Conservation (phyloP, 2,888 invertebrate genomes). For the Tipula unca region DNA sequence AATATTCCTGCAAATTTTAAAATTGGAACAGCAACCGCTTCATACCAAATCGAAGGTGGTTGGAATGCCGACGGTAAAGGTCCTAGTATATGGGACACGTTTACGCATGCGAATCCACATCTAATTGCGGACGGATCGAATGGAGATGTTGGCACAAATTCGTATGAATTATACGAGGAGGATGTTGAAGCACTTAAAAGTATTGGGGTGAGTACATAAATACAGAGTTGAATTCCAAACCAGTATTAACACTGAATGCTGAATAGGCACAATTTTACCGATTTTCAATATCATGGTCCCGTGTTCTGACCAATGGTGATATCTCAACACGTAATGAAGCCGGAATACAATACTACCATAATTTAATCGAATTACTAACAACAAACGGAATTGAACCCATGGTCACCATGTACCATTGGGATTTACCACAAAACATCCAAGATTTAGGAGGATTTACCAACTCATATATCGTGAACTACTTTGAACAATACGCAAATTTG, state of each 20-base stretch:
- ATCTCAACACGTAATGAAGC: slow-evolving; percentile 47
- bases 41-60: slow-evolving; percentile 50
- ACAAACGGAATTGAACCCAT: slow-evolving; percentile 52
- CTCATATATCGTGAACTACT: slow-evolving; percentile 42
- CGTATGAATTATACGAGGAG: slow-evolving; percentile 46
- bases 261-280: slow-evolving; percentile 36
- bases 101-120: slow-evolving; percentile 26
- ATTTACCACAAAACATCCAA: slow-evolving; percentile 47
- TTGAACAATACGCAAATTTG: slow-evolving; percentile 44
- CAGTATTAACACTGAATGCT: not conserved
- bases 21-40: not conserved
- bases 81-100: slow-evolving; percentile 43
- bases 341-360: slow-evolving; percentile 56
- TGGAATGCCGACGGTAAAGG: slow-evolving; percentile 42
- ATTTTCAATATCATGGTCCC: slow-evolving; percentile 55
- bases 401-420: slow-evolving; percentile 50
- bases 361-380: slow-evolving; percentile 52
- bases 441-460: slow-evolving; percentile 48
- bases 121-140: not conserved
- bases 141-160: slow-evolving; percentile 34
- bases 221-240: not conserved
- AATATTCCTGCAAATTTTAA: not conserved
- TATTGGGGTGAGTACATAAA: slow-evolving; percentile 35
- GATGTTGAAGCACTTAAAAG: slow-evolving; percentile 45
- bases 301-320: slow-evolving; percentile 52